Base-by-base conservation (phyloP, 1,140 invertebrate species). In the Dinoponera quadriceps region DNA sequence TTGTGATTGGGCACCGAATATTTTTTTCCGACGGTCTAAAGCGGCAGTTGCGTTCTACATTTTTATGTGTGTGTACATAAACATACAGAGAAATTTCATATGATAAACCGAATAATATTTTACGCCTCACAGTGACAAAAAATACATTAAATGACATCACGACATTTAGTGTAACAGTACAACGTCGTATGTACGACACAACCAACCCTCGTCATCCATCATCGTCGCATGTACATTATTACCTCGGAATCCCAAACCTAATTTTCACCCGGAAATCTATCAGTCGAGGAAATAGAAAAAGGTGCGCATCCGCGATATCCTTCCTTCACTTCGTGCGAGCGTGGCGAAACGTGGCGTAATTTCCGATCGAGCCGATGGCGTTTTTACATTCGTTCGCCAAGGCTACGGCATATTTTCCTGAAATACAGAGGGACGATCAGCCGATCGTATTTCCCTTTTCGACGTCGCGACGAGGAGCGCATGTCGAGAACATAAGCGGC, bases 311-410 rank as follows among this genome's bases (percentile, higher is more conserved):
- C 3, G 1, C 7, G 22, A n/a, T 60, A 60, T 63, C 25, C 25
- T 18, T 65, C 0, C 9, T 51, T 33, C 18, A 7, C 16, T 54
- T 65, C n/a, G 27, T 51, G 14, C 25, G 9, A 18, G 49, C 3
- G 14, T 63, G 44, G 16, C 55, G 38, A 48, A 57, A 11, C 20
- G 60, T 20, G n/a, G n/a, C n/a, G 72, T 77, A 65, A 77, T 77
- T 65, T 77, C 48, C 48, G 59, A 75, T 20, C 1, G 33, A 27
- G 33, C 25, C 13, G 25, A 2, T 22, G 14, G 20, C 14, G n/a
- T 44, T 44, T 33, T 44, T 44, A 9, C 27, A 51, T 77, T 68
- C 0, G 25, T 27, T 49, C 57, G 16, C 1, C 14, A 4, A n/a
- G 27, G 7, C 49, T 63, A 49, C 65, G 33, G 38, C n/a, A 65